Conservation (phyloP, 2,113 vertebrate species). For the Clarias gariepinus region DNA sequence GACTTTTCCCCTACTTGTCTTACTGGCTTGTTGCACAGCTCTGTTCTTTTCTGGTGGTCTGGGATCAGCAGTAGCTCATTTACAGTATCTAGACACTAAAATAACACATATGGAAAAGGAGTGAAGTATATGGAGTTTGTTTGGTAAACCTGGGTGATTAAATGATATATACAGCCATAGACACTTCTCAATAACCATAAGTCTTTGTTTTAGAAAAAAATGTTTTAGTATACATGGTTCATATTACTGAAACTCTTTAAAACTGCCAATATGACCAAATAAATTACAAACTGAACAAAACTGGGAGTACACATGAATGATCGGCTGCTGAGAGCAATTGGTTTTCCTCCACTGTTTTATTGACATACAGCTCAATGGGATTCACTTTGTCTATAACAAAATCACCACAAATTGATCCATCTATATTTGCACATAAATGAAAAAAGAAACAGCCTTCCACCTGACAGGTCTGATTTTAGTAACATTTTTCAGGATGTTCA, state of each 20-base stretch:
- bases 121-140: no score
- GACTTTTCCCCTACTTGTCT: no score
- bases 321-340: not conserved
- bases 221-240: not conserved
- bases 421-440: not conserved
- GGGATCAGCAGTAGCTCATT: no score
- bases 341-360: not conserved
- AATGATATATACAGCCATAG: no score
- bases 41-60: no score
- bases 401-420: slow-evolving; percentile 1
- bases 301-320: not conserved
- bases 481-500: not conserved
- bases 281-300: not conserved
- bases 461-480: not conserved
- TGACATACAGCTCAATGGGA: slow-evolving; percentile 1
- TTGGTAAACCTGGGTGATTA: no score
- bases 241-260: not conserved
- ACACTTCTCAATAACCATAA: no score
- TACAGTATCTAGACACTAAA: no score
- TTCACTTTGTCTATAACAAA: not conserved
- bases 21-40: no score
- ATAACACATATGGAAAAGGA: no score
- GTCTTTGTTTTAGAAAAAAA: not conserved
- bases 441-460: not conserved
- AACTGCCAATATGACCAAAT: not conserved